Percentiles rank a stretch among this genome's conserved stretches.
Evolutionary conservation across 2,888 invertebrate genomes (phyloP).

Genomic region (Agrochola lychnidis): DNA sequence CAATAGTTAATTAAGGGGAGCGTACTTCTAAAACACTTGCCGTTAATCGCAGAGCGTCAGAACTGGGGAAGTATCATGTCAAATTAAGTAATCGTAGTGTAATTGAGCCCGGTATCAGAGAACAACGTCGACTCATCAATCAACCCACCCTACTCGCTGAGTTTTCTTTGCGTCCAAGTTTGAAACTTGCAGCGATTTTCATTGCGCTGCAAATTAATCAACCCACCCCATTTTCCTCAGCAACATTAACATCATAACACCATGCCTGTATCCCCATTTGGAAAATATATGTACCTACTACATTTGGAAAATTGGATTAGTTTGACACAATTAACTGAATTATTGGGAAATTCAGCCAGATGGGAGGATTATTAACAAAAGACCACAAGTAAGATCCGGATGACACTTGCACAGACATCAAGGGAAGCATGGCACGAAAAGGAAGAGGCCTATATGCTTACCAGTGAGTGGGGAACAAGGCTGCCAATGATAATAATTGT

Average conservation of each 20-base stretch:
- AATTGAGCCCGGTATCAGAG: slow-evolving; percentile 86
- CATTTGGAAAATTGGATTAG: not conserved
- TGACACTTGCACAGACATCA: not conserved
- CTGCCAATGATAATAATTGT: not conserved
- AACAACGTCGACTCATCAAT: slow-evolving; percentile 87
- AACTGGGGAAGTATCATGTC: slow-evolving; percentile 84
- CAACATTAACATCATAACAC: not conserved
- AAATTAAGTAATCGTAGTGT: slow-evolving; percentile 88
- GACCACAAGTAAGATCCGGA: not conserved
- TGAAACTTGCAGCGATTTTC: slow-evolving; percentile 48
- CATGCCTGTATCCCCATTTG: not conserved
- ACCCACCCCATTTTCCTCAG: too few species aligned
- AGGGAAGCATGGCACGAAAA: not conserved
- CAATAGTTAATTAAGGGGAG: slow-evolving; percentile 58
- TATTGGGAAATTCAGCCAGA: not conserved
- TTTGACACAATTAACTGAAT: not conserved
- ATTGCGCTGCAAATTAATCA: not conserved
- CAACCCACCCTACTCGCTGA: slow-evolving; percentile 77
- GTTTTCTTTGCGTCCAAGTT: slow-evolving; percentile 46
- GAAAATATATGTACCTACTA: too few species aligned
- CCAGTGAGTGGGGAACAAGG: not conserved
- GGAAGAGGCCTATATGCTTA: too few species aligned
- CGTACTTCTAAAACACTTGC: slow-evolving; percentile 65
- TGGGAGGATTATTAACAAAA: not conserved
- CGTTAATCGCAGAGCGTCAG: slow-evolving; percentile 71